Evolutionary conservation across 2,113 vertebrate genomes (phyloP).

Genomic region (Struthio camelus): DNA sequence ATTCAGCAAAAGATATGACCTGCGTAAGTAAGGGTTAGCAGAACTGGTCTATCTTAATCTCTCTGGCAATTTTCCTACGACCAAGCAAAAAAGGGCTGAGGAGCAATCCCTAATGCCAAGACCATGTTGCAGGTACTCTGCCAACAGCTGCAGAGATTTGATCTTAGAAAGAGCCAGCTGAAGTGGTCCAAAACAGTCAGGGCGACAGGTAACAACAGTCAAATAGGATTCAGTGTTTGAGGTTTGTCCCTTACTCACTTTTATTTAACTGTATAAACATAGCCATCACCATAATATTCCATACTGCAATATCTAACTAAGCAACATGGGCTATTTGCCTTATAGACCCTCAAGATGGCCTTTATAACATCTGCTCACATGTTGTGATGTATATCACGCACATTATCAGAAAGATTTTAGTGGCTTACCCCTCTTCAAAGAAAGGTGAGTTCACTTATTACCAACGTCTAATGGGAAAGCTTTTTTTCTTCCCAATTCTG

Average conservation of each 20-base stretch:
- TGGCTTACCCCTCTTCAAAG: neutral
- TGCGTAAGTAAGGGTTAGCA: neutral
- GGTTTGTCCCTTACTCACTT: neutral
- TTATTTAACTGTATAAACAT: neutral
- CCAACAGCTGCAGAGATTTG: neutral
- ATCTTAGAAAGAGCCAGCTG: neutral
- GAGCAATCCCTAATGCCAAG: neutral
- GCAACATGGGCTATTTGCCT: neutral
- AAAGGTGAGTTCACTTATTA: neutral
- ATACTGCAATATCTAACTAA: neutral
- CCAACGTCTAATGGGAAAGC: neutral
- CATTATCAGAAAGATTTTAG: neutral
- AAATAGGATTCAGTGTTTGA: neutral
- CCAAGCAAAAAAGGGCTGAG: neutral
- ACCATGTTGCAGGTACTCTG: neutral
- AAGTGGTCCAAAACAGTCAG: neutral
- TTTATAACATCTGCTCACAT: neutral
- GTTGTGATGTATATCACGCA: neutral
- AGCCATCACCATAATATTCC: neutral
- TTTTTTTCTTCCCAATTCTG: neutral
- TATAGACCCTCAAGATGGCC: neutral
- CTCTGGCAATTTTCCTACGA: neutral
- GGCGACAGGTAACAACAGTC: neutral
- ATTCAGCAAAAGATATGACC: neutral
- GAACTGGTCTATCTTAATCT: neutral